Evolutionary conservation across 2,888 invertebrate species (phyloP).

Genomic region (Melinopterus prodromus): DNA sequence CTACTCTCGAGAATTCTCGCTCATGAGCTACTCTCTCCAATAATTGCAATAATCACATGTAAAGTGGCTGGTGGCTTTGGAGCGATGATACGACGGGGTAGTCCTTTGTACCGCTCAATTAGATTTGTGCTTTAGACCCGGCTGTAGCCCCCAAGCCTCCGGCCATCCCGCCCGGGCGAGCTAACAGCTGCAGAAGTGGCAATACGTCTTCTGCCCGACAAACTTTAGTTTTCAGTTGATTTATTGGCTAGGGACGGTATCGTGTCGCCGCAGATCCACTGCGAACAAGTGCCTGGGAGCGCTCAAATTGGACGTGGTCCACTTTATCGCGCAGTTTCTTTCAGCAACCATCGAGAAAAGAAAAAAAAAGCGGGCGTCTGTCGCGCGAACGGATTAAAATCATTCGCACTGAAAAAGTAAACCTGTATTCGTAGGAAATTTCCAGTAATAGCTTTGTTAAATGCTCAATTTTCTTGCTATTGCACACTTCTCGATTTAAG

Average conservation of each 20-base stretch:
- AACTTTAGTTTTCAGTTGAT: slow-evolving; percentile 4
- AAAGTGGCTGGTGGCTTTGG: slow-evolving; percentile 28
- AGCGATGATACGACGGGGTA: background rate
- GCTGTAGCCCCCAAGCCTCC: background rate
- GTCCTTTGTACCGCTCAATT: background rate
- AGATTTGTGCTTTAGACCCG: background rate
- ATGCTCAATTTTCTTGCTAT: background rate
- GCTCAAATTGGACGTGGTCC: background rate
- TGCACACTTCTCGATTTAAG: background rate
- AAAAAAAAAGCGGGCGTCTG: background rate
- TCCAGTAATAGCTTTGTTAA: background rate
- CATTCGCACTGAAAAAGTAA: background rate
- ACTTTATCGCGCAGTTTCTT: background rate
- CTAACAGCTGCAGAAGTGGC: slow-evolving; percentile 4
- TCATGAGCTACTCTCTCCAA: slow-evolving; percentile 8
- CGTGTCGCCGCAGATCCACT: background rate
- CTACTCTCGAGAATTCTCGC: background rate
- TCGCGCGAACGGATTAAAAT: background rate
- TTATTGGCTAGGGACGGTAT: background rate
- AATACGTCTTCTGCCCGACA: background rate
- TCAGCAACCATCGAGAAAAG: background rate
- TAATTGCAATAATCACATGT: slow-evolving; percentile 31
- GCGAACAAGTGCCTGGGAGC: background rate
- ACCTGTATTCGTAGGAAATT: background rate
- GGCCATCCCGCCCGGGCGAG: background rate